These are phyloP conservation scores for Pseudopipra pipra DNA, from an alignment of 2,113 vertebrate genomes.

Conservation along the genomic window DNA sequence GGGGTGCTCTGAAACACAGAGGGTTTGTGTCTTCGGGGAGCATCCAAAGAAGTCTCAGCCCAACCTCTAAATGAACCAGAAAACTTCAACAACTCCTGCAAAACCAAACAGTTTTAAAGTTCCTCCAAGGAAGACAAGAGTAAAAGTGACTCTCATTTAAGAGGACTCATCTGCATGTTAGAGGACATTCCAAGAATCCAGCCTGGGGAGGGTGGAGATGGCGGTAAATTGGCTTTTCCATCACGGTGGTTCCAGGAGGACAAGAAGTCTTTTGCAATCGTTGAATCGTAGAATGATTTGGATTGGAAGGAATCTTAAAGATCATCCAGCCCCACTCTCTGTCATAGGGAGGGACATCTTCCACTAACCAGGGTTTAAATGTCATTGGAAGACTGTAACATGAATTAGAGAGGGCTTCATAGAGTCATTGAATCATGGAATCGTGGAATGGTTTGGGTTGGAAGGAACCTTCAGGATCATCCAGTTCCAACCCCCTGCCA, in stretches of 20 bases:
- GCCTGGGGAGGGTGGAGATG: not conserved
- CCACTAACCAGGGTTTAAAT: no score
- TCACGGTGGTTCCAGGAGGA: fast-evolving
- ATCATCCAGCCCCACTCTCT: not conserved
- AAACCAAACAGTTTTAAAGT: not conserved
- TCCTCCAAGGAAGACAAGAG: not conserved
- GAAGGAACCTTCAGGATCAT: not conserved
- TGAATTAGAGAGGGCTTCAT: no score
- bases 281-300: not conserved
- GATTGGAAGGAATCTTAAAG: not conserved
- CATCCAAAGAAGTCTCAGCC: not conserved
- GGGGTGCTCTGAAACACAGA: not conserved
- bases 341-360: not conserved
- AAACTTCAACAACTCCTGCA: constrained; percentile 14
- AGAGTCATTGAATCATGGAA: not conserved
- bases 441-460: not conserved
- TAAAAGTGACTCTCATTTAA: not conserved
- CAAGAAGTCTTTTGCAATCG: not conserved
- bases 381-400: no score
- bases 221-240: not conserved
- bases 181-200: not conserved
- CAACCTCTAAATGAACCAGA: not conserved
- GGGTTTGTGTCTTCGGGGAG: not conserved
- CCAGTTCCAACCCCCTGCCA: not conserved
- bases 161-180: not conserved